Base-by-base conservation (phyloP, 2,113 vertebrate species). In the Lampris incognitus region DNA sequence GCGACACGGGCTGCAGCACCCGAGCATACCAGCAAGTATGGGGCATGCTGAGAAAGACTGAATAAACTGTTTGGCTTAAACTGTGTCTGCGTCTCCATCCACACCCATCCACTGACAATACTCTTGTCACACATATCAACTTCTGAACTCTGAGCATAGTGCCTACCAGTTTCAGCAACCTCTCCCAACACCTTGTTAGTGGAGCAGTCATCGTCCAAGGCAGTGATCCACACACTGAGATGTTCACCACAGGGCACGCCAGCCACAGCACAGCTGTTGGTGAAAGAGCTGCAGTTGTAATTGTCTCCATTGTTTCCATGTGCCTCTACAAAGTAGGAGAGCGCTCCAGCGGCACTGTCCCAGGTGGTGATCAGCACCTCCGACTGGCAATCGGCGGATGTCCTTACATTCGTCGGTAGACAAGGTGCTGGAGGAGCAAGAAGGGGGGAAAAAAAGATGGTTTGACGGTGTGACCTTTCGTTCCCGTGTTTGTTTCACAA, bases 271-370 rank as follows among this genome's bases (percentile, higher is more conserved):
- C 94, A 95, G 85, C 74, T 94, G 74, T 72, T 92, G 66, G 49
- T 74, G 24, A 40, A 7, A 6, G 94, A 85, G 61, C 84, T 92
- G 77, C 94, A 95, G 86, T 89, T 94, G 85, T 94, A 94, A 58
- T n/a, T 74, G 54, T 85, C 24, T 4, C 64, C 85, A 0, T 69
- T 82, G 88, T 93, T 95, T 3, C 92, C 94, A 2, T 64, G n/a
- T 0, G 89, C 92, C 41, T 89, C 86, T 0, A 93, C 83, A 1
- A 58, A 75, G 72, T 95, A 95, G 64, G 60, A 86, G 1, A 81
- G 36, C 8, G 94, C 94, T 62, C 95, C 95, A 1, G 59, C 72
- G 2, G 90, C 87, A 6, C 54, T 4, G 7, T 92, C 90, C 95
- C 95, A 95, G 42, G 74, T 89, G 7, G 90, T 89, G 11, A 69